These are phyloP conservation scores for Hecatera dysodea DNA, from an alignment of 2,888 invertebrate genomes.

Conservation along the genomic window DNA sequence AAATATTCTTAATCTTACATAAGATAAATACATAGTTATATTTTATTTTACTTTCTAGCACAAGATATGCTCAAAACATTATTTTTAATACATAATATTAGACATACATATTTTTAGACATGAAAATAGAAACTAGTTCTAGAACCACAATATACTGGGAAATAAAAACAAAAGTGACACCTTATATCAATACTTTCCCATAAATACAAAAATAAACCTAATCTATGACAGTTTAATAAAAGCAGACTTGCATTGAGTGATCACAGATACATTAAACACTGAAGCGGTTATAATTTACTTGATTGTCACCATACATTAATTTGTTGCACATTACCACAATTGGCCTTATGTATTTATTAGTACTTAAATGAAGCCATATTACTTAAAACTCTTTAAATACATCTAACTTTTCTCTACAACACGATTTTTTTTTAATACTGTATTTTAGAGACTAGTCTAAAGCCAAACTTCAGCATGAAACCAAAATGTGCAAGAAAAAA, in stretches of 20 bases:
- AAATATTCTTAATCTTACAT: conserved; percentile 77
- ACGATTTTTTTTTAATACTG: conserved; percentile 57
- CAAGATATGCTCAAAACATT: conserved; percentile 66
- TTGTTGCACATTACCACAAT: conserved; percentile 28
- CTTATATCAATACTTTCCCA: conserved; percentile 55
- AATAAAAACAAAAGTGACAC: conserved; percentile 35
- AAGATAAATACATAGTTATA: conserved; percentile 50
- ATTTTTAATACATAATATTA: conserved; percentile 29
- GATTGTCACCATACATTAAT: not conserved
- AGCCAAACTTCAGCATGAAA: conserved; percentile 61
- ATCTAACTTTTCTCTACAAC: conserved; percentile 30
- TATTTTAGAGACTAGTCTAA: conserved; percentile 46
- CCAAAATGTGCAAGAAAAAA: conserved; percentile 67
- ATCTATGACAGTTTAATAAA: conserved; percentile 56
- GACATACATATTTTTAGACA: conserved; percentile 31
- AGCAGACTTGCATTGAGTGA: conserved; percentile 67
- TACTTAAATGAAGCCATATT: conserved; percentile 44
- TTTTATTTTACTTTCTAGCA: conserved; percentile 44
- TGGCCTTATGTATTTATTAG: conserved; percentile 20
- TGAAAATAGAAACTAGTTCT: conserved; percentile 38
- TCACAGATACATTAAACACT: conserved; percentile 68
- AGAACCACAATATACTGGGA: conserved; percentile 32
- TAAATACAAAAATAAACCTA: conserved; percentile 72
- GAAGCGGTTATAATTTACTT: conserved; percentile 37
- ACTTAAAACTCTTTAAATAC: conserved; percentile 42